Conservation (phyloP, 2,888 invertebrate species). For the Elegia similella region DNA sequence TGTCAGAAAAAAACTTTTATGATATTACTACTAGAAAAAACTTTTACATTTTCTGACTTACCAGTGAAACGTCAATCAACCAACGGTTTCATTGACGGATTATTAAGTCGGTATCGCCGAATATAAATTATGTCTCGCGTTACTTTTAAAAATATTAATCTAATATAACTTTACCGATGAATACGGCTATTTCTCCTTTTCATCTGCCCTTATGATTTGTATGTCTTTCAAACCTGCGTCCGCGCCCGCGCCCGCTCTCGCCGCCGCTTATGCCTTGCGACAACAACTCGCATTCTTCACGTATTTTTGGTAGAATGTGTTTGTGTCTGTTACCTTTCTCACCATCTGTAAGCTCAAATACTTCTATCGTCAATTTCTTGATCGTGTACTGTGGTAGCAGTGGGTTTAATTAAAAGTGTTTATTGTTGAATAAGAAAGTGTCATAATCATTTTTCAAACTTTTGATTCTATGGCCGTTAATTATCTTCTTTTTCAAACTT, state of each 20-base stretch:
- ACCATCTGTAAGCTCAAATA: constrained; percentile 62
- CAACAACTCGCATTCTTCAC: constrained; percentile 11
- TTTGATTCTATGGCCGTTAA: neutral
- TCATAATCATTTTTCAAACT: neutral
- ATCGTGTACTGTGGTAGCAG: neutral
- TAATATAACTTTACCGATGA: no score
- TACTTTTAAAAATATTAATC: no score
- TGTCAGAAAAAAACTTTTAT: no score
- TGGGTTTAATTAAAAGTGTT: constrained; percentile 24
- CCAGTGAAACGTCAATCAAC: no score
- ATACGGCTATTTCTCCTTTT: neutral
- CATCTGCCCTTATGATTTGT: neutral
- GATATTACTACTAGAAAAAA: no score
- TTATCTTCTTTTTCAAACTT: neutral
- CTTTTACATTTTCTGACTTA: no score
- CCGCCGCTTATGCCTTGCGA: constrained; percentile 8
- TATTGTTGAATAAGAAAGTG: neutral
- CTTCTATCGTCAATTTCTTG: constrained; percentile 40
- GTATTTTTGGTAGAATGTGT: constrained; percentile 47
- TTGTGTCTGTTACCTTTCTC: constrained; percentile 55
- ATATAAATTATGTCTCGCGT: no score
- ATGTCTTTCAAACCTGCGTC: constrained; percentile 7
- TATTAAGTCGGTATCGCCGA: no score
- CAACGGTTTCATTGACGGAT: no score
- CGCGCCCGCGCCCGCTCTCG: neutral